These are phyloP conservation scores for Perccottus glenii DNA, from an alignment of 2,113 vertebrate species.

Conservation along the genomic window DNA sequence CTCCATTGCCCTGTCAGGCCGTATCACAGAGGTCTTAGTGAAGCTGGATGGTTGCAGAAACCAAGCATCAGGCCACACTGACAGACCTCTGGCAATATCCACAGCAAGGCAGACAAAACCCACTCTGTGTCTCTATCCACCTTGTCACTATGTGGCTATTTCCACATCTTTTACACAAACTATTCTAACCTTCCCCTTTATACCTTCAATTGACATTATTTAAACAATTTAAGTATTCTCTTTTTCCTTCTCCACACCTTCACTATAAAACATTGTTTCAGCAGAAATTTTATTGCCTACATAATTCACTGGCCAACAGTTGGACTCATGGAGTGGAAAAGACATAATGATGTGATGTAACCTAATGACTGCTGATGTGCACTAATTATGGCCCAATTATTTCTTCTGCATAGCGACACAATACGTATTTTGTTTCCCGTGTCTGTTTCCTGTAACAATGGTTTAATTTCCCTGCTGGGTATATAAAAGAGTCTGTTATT, in stretches of 20 bases:
- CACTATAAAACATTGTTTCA: constrained; percentile 54
- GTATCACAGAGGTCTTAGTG: constrained; percentile 64
- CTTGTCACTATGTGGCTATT: constrained; percentile 39
- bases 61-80: constrained; percentile 58
- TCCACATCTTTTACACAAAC: background rate
- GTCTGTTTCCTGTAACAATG: background rate
- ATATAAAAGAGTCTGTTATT: background rate
- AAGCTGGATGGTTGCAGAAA: constrained; percentile 66
- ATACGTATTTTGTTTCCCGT: constrained; percentile 10
- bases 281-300: constrained; percentile 47
- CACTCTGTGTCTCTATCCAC: constrained; percentile 39
- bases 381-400: constrained; percentile 43
- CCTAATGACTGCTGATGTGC: constrained; percentile 42
- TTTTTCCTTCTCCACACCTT: constrained; percentile 13
- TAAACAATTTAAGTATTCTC: constrained; percentile 6
- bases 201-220: constrained; percentile 10
- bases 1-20: constrained; percentile 50
- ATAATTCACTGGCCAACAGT: constrained; percentile 48
- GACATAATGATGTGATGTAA: constrained; percentile 46
- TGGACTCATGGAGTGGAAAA: constrained; percentile 62
- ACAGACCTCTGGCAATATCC: constrained; percentile 70
- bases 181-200: constrained; percentile 12
- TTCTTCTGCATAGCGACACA: constrained; percentile 25
- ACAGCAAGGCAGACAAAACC: constrained; percentile 56
- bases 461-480: background rate